phyloP scores from a whole-genome alignment of 1,140 invertebrate species.

The Araneus ventricosus region DNA sequence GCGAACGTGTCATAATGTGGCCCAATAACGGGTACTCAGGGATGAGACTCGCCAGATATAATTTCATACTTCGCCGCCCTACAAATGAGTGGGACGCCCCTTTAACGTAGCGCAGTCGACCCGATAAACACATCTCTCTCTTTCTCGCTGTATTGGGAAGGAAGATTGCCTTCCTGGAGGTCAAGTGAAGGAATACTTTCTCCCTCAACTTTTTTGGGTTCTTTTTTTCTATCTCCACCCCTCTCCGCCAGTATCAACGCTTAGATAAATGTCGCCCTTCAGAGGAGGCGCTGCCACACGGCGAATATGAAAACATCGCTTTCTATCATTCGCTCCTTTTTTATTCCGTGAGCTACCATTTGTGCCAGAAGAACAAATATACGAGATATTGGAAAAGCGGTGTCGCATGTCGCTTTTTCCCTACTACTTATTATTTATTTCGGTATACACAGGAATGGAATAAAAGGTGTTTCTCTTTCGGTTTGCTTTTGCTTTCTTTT shows the following conservation, averaged over 20 bases:
- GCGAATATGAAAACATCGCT: conserved; percentile 73
- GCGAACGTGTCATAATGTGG: conserved; percentile 69
- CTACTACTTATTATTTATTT: conserved; percentile 72
- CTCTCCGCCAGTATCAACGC: conserved; percentile 60
- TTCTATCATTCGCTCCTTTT: conserved; percentile 66
- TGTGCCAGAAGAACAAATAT: conserved; percentile 70
- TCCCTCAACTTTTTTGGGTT: conserved; percentile 12
- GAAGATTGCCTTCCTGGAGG: conserved; percentile 34
- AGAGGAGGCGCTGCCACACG: conserved; percentile 66
- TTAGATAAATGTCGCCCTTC: conserved; percentile 74
- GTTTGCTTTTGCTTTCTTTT: neutral
- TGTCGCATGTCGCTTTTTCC: conserved; percentile 69
- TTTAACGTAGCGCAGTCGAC: conserved; percentile 64
- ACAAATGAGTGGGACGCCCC: conserved; percentile 59
- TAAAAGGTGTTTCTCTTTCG: conserved; percentile 28
- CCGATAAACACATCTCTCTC: conserved; percentile 62
- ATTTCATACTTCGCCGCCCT: conserved; percentile 71
- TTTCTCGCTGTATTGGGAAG: neutral
- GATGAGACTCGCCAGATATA: conserved; percentile 66
- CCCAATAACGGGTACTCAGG: conserved; percentile 63
- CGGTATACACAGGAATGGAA: conserved; percentile 46
- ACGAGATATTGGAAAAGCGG: conserved; percentile 73
- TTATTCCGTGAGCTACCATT: conserved; percentile 57
- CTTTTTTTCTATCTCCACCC: conserved; percentile 36
- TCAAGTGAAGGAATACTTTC: conserved; percentile 67